Base-by-base conservation (phyloP, 2,888 invertebrate genomes). In the Nipponacmea schrenckii region DNA sequence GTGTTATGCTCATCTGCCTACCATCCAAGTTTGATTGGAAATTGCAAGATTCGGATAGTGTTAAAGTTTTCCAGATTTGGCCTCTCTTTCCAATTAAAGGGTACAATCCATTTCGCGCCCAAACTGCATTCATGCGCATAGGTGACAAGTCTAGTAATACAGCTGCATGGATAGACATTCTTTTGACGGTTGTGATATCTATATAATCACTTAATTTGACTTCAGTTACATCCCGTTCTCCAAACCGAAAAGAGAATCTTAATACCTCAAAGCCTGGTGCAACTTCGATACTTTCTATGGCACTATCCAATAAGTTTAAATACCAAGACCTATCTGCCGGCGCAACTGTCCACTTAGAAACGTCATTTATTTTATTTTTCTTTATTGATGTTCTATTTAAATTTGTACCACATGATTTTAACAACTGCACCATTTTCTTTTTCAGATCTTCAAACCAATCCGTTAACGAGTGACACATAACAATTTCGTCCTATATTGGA, bases 31-130 rank as follows among this genome's bases (percentile, higher is more conserved):
- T 50, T 10, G 50, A 50, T 50, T 50, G 50, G 50, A 50, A 50
- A 50, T 50, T 50, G 50, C 50, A 50, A 20, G 50, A 50, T 50
- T 50, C 50, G n/a, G 12, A 50, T 50, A 50, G 50, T 50, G 50
- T 50, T 20, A 50, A 50, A 20, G 15, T n/a, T 20, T 50, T 50
- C 50, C 50, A 50, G 20, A 50, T 50, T 50, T 50, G 50, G 20
- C 50, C 50, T 20, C 50, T 50, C 31, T 31, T 31, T 31, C 31
- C 31, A 31, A 31, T 31, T 31, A 31, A 31, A 31, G 31, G 31
- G 31, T 31, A 50, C 50, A 50, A 50, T 20, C 50, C 50, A 50
- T 50, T 50, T 50, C 50, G 17, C 20, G 50, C 17, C 50, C 50
- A 50, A 50, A 50, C 50, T 50, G 50, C 50, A 50, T 50, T 50